phyloP scores from a whole-genome alignment of 2,113 vertebrate genomes.

The Heliornis fulica region DNA sequence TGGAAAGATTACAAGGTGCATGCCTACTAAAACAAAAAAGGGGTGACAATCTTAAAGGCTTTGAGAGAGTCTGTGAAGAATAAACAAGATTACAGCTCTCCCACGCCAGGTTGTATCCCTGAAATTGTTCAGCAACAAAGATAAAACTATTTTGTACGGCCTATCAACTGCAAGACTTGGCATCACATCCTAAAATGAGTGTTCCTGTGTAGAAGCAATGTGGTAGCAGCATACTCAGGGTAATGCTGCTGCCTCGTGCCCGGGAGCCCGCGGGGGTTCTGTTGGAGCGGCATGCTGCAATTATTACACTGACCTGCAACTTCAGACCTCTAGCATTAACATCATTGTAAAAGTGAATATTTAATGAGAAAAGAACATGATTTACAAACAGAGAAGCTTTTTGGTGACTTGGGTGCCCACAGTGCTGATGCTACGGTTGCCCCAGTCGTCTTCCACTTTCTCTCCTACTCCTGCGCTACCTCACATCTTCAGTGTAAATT shows the following conservation, averaged over 20 bases:
- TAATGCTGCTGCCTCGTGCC: neutral
- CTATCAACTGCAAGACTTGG: neutral
- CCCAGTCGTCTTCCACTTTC: neutral
- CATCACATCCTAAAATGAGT: neutral
- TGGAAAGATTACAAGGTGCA: conserved; percentile 72
- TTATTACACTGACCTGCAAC: neutral
- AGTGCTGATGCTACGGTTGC: neutral
- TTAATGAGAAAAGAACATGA: neutral
- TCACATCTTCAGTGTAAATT: neutral
- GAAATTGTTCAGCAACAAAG: neutral
- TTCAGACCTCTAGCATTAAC: conserved; percentile 22
- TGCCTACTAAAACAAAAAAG: conserved; percentile 75
- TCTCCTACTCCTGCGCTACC: neutral
- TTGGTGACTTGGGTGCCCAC: neutral
- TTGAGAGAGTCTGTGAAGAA: conserved; percentile 61
- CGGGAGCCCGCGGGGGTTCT: neutral
- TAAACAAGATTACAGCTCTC: conserved; percentile 32
- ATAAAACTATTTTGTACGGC: neutral
- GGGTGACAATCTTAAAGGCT: conserved; percentile 50
- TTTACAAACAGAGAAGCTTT: neutral
- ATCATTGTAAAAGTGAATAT: neutral
- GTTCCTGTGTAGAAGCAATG: neutral
- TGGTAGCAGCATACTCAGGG: neutral
- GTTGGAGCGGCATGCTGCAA: neutral
- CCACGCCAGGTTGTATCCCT: neutral